Percentiles rank a stretch among this genome's conserved stretches.
Conservation (phyloP, 2,888 invertebrate genomes). For the Cantharis flavilabris region DNA sequence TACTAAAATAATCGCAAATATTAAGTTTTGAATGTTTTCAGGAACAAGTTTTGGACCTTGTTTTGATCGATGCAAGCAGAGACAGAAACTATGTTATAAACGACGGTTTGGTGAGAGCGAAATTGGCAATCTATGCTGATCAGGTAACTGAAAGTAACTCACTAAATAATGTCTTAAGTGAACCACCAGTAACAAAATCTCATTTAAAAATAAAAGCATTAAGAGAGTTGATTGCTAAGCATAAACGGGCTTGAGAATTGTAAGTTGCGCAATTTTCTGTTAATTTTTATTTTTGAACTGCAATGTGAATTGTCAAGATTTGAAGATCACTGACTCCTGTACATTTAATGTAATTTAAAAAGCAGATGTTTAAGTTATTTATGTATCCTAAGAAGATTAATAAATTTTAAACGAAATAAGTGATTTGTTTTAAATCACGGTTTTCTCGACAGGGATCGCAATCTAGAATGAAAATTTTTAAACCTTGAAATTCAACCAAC, state of each 20-base stretch:
- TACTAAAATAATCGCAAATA: not conserved
- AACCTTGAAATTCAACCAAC: too few relatives aligned
- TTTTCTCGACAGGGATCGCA: too few relatives aligned
- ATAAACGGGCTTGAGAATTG: not conserved
- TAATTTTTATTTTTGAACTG: not conserved
- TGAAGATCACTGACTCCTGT: not conserved
- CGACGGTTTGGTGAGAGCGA: slow-evolving; percentile 56
- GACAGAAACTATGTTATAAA: slow-evolving; percentile 59
- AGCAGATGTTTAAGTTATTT: not conserved
- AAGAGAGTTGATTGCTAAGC: not conserved
- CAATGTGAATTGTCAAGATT: not conserved
- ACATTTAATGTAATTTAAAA: not conserved
- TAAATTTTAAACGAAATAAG: too few relatives aligned
- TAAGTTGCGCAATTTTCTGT: not conserved
- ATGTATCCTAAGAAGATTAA: not conserved
- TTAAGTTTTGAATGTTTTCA: slow-evolving; percentile 18
- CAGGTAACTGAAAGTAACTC: slow-evolving; percentile 38
- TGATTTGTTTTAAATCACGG: too few relatives aligned
- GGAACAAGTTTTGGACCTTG: slow-evolving; percentile 42
- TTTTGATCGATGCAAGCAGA: slow-evolving; percentile 59
- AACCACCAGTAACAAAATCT: not conserved
- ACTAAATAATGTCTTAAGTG: not conserved
- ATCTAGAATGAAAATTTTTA: too few relatives aligned
- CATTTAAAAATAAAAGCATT: not conserved
- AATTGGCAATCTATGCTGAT: slow-evolving; percentile 53